Conservation (phyloP, 1,140 invertebrate species). For the Drosophila tsacasi region DNA sequence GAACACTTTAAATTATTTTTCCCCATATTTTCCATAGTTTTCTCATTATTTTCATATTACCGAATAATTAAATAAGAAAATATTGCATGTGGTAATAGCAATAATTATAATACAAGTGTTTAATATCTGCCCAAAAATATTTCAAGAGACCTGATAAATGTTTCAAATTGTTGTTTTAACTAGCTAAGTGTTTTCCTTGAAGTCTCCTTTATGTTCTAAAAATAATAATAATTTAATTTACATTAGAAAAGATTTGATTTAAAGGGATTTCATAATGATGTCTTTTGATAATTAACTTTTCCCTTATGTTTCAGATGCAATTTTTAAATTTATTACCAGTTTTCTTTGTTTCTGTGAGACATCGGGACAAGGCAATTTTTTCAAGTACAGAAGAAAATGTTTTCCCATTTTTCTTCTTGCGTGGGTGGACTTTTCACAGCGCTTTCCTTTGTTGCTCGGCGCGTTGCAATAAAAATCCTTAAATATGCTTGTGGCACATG, state of each 20-base stretch:
- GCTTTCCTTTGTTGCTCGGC: constrained; percentile 43
- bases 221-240: not conserved
- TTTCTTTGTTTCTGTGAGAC: constrained; percentile 3
- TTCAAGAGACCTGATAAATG: not conserved
- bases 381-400: constrained; percentile 2
- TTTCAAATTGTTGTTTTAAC: too few species aligned
- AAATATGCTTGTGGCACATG: constrained; percentile 54
- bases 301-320: not conserved
- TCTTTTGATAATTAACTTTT: not conserved
- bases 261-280: not conserved
- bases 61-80: not conserved
- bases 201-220: not conserved
- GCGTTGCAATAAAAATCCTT: constrained; percentile 54
- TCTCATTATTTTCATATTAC: not conserved
- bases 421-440: constrained; percentile 49
- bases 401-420: constrained; percentile 24
- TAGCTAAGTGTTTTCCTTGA: too few species aligned
- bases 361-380: not conserved
- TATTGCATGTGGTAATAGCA: too few species aligned
- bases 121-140: not conserved
- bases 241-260: not conserved
- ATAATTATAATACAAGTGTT: not conserved
- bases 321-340: not conserved
- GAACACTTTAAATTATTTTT: not conserved
- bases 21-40: rapidly evolving